phyloP scores from a whole-genome alignment of 1,140 invertebrate genomes.

The Anthonomus grandis region DNA sequence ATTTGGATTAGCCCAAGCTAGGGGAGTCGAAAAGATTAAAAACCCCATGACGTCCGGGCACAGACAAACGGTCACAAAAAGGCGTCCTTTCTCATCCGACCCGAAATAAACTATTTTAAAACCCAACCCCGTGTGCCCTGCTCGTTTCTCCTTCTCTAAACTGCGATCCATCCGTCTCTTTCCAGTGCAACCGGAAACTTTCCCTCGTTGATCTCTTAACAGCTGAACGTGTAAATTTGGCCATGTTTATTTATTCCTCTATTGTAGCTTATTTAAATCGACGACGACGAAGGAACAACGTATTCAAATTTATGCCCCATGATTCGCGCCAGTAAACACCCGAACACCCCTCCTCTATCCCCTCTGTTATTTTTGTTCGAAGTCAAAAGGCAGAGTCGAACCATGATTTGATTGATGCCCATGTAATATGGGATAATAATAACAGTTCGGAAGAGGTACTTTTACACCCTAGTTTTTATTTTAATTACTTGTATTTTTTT shows the following conservation, averaged over 20 bases:
- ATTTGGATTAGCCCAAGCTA: neutral
- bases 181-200: slow-evolving; percentile 30
- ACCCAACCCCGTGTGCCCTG: slow-evolving; percentile 1
- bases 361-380: slow-evolving; percentile 31
- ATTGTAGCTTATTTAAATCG: slow-evolving; percentile 38
- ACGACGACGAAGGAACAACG: no score
- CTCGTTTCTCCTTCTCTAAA: slow-evolving; percentile 13
- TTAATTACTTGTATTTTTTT: no score
- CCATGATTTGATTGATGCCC: no score
- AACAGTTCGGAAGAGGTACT: no score
- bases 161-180: slow-evolving; percentile 4
- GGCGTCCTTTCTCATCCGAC: no score
- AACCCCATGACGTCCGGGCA: slow-evolving; percentile 9
- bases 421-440: no score
- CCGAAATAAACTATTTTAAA: no score
- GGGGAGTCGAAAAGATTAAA: slow-evolving; percentile 8
- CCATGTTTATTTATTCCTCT: slow-evolving; percentile 40
- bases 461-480: no score
- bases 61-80: slow-evolving; percentile 6
- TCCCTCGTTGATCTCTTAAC: slow-evolving; percentile 31
- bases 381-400: slow-evolving; percentile 30
- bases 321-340: slow-evolving; percentile 34
- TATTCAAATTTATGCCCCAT: slow-evolving; percentile 38
- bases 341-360: slow-evolving; percentile 15
- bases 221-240: slow-evolving; percentile 42